Base-by-base conservation (phyloP, 2,113 vertebrate species). In the Lipophrys pholis region DNA sequence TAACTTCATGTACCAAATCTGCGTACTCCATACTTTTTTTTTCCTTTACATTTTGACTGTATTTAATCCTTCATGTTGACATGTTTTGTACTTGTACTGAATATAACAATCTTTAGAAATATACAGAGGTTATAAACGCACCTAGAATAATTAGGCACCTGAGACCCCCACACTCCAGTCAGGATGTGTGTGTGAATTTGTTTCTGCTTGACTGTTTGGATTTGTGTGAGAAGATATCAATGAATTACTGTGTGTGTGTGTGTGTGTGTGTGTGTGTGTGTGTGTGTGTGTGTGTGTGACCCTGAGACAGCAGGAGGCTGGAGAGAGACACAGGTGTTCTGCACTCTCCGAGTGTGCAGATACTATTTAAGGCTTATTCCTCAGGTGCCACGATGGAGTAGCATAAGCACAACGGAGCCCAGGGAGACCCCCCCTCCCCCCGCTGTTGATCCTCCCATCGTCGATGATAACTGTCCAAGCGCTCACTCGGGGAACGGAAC, bases 271-370 rank as follows among this genome's bases (percentile, higher is more conserved):
- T 39, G 7, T 67, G 50, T 71, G 14, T 77, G 35, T 60, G 48
- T 69, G 40, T 69, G 60, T 67, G 72, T 68, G 55, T 69, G 52
- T 67, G 57, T 78, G 60, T 54, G 38, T 66, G 64, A 91, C 88
- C 92, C 90, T 92, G 92, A 93, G 92, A 89, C 81, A 89, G 83
- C 83, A 89, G 82, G 88, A 87, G 84, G 85, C 78, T 80, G 78
- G 76, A 82, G 66, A 86, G 80, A 80, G 66, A 90, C 79, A 88
- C 84, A 83, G 85, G 80, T 85, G 80, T 62, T 91, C 63, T 69
- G 80, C 83, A 87, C 79, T 87, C 79, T 87, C 66, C 84, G 75
- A 83, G 77, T 81, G 81, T 85, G 76, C 75, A 84, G 78, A 60
- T 74, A 77, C 54, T 71, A 66, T 57, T 80, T 78, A 80, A 87